Evolutionary conservation across 2,113 vertebrate genomes (phyloP).

Genomic region (Oreochromis aureus): DNA sequence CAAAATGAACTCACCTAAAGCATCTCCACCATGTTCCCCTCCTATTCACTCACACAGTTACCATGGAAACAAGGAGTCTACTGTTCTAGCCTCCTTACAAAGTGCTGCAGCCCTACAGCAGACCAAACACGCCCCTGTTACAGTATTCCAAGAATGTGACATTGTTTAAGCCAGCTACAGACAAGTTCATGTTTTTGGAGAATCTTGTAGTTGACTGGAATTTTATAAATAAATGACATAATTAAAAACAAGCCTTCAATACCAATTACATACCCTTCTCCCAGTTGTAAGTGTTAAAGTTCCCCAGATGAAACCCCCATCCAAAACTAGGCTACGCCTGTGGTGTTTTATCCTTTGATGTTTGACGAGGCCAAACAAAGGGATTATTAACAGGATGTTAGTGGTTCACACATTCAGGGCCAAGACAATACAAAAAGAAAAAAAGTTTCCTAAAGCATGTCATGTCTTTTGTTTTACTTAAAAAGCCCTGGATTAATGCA

Average conservation of each 20-base stretch:
- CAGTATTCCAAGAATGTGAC: constrained; percentile 12
- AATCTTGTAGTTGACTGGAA: neutral
- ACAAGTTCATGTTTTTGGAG: neutral
- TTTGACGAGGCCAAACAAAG: neutral
- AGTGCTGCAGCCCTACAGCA: constrained; percentile 52
- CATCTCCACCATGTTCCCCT: constrained; percentile 21
- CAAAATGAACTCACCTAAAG: constrained; percentile 48
- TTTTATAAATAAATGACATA: neutral
- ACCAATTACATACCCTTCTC: neutral
- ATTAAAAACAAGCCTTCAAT: neutral
- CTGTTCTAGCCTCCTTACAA: constrained; percentile 37
- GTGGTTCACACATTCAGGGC: neutral
- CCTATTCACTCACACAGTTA: constrained; percentile 41
- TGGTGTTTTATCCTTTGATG: constrained; percentile 20
- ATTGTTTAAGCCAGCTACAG: constrained; percentile 21
- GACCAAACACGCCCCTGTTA: constrained; percentile 25
- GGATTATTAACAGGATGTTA: constrained; percentile 7
- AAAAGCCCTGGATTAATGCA: neutral
- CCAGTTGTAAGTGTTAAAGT: neutral
- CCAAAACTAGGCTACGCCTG: neutral
- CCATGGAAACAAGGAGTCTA: constrained; percentile 66
- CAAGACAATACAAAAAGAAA: neutral
- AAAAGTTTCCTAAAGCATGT: neutral
- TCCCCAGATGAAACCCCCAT: neutral
- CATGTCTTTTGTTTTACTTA: neutral